Conservation (phyloP, 2,888 invertebrate genomes). For the Lithosia quadra region DNA sequence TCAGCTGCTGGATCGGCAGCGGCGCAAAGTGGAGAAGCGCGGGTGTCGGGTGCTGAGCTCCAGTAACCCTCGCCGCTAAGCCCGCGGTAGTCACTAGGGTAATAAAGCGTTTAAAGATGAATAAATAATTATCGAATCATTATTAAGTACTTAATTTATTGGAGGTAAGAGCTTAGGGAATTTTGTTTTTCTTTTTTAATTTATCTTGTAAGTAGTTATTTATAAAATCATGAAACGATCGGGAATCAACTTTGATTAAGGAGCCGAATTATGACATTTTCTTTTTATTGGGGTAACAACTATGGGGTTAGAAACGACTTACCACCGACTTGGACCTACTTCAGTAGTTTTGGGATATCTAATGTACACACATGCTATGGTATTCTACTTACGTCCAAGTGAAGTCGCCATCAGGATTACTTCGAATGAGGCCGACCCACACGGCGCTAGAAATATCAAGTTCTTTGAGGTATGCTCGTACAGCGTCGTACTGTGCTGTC, state of each 20-base stretch:
- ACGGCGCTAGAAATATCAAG: conserved; percentile 92
- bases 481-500: conserved; percentile 92
- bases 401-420: conserved; percentile 90
- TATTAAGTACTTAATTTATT: background rate
- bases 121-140: background rate
- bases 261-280: too few relatives aligned
- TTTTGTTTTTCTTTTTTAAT: background rate
- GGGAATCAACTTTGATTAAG: too few relatives aligned
- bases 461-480: conserved; percentile 92
- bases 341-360: too few relatives aligned
- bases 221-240: too few relatives aligned
- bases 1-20: conserved; percentile 92
- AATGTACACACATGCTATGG: background rate
- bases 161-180: background rate
- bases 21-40: conserved; percentile 89
- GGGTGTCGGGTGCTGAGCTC: conserved; percentile 89
- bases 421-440: conserved; percentile 93
- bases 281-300: too few relatives aligned
- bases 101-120: background rate
- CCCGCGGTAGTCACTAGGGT: conserved; percentile 86
- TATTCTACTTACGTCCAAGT: conserved; percentile 91
- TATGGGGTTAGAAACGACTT: too few relatives aligned
- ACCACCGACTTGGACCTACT: too few relatives aligned
- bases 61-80: conserved; percentile 90
- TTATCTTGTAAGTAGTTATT: background rate